Evolutionary conservation across 1,140 invertebrate genomes (phyloP), one percentile per base, ranked within the genome.

Genomic region (Dufourea novaeangliae): DNA sequence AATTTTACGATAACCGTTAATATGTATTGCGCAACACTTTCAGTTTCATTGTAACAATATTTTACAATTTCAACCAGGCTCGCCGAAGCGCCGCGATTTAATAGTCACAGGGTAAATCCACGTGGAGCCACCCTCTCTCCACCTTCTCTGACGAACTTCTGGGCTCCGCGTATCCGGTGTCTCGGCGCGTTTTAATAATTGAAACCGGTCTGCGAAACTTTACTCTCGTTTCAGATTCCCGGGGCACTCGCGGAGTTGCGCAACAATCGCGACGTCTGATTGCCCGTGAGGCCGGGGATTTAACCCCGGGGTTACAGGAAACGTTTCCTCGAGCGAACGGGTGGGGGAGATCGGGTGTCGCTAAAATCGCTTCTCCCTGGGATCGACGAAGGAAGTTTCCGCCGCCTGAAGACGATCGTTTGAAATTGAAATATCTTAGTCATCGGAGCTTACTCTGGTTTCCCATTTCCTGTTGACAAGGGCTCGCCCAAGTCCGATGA

Each of bases 131-230:
- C 39, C 56, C 73, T 68, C 54, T 17, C 17, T 7, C 11, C 54
- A n/a, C n/a, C n/a, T n/a, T n/a, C n/a, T n/a, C n/a, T n/a, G n/a
- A n/a, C n/a, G 41, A 68, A 61, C 41, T 68, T 70, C 41, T 39
- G 22, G 22, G 1, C 44, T 41, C 5, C 22, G 39, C n/a, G 74
- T 71, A 75, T 75, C 73, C 74, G 67, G 32, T 70, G 74, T 70
- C 74, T 46, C 74, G 74, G 32, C 74, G 74, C 41, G 66, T 70
- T 70, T 77, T 77, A 77, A 77, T 77, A 77, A 77, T 77, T 77
- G 74, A 77, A 71, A 52, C 73, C 54, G 27, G 37, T 52, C 54
- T 29, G 52, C 46, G 73, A 29, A 69, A 77, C 44, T 77, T 77
- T 39, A 20, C 54, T 50, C 68, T 34, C 67, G 74, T 62, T 71